Evolutionary conservation across 2,888 invertebrate genomes (phyloP), one percentile per base, ranked within the genome.

Genomic region (Anthophora plumipes): DNA sequence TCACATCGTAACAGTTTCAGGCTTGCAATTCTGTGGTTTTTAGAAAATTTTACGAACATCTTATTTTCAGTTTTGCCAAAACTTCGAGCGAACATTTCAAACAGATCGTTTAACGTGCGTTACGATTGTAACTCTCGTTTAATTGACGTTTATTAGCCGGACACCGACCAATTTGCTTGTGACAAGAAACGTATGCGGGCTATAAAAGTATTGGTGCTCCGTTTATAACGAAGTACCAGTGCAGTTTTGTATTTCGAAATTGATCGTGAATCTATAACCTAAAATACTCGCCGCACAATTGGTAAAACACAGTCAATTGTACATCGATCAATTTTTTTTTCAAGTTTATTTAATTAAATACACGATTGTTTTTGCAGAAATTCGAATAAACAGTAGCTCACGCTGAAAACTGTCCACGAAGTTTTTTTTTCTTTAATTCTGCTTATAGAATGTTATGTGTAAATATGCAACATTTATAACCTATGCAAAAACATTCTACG

Each of bases 21-120:
- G 17, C 22, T 25, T 41, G 54, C 39, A 67, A 67, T 67, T 67
- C 52, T 5, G 52, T 17, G n/a, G 54, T 17, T 22, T 41, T 17
- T 39, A 9, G 14, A 41, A 67, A 41, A 11, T 52, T 54, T 7
- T 22, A 14, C 17, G 50, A 11, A 17, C 9, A 22, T 25, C 17
- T 66, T 54, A n/a, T 22, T n/a, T 41, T 22, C 25, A 20, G 41
- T 17, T 54, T 54, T n/a, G 66, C 17, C 31, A 17, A 41, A 54
- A 54, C 66, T 67, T 54, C 17, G n/a, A 22, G 39, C 41, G 54
- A 12, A 41, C 50, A 20, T 69, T n/a, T 59, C 9, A 17, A 46
- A 54, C 48, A 31, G 63, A 52, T 67, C 66, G 66, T 25, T 54
- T 22, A 41, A 54, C 63, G 63, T 48, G 48, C 14, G 63, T 61